Evolutionary conservation across 1,140 invertebrate genomes (phyloP).

Genomic region (Trigoniulus corallinus): DNA sequence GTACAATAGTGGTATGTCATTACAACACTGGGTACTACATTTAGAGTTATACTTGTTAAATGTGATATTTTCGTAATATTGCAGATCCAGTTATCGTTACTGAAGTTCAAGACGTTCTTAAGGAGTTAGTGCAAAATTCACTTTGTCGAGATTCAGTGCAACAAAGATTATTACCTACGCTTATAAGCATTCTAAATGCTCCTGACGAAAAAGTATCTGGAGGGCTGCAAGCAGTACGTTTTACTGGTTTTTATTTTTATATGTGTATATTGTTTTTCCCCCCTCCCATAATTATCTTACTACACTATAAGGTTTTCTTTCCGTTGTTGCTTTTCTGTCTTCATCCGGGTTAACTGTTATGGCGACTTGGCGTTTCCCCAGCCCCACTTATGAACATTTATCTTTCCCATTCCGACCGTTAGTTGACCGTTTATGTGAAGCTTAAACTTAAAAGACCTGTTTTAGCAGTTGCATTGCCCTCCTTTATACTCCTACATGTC

Average conservation of each 20-base stretch:
- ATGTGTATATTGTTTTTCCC: neutral
- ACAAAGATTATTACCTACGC: slow-evolving; percentile 47
- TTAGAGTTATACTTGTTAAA: neutral
- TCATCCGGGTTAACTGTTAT: no score
- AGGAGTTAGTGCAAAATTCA: slow-evolving; percentile 43
- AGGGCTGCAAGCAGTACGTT: slow-evolving; percentile 28
- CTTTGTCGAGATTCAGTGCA: slow-evolving; percentile 41
- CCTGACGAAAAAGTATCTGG: slow-evolving; percentile 18
- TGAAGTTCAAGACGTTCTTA: slow-evolving; percentile 48
- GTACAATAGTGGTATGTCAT: slow-evolving; percentile 30
- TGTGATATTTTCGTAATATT: slow-evolving; percentile 4
- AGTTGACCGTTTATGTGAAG: no score
- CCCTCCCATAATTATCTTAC: no score
- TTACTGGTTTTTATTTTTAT: neutral
- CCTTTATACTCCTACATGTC: no score
- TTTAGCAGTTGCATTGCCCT: neutral
- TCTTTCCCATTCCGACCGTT: no score
- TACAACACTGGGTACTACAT: slow-evolving; percentile 3
- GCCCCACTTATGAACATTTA: no score
- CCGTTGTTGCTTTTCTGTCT: no score
- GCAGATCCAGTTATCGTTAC: slow-evolving; percentile 45
- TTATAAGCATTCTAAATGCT: slow-evolving; percentile 44
- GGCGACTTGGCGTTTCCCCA: no score
- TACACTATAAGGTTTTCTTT: no score
- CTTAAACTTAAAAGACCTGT: no score